Conservation (phyloP, 2,888 invertebrate genomes). For the Melanostoma mellinum region DNA sequence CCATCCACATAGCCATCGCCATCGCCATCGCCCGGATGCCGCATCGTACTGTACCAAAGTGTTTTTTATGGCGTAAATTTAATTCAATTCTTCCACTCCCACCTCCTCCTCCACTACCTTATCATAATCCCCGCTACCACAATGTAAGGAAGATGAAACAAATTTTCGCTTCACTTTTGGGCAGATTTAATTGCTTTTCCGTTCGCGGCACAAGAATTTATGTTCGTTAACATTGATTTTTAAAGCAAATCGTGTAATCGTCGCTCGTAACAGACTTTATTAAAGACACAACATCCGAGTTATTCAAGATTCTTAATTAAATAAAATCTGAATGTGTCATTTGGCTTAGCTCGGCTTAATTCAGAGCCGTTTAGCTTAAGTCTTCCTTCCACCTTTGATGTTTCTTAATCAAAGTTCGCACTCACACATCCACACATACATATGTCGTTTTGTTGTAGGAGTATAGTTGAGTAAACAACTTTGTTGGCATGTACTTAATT, state of each 20-base stretch:
- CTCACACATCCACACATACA: neutral
- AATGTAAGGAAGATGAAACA: constrained; percentile 40
- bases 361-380: constrained; percentile 28
- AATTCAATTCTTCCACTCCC: constrained; percentile 34
- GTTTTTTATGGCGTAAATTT: constrained; percentile 41
- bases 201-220: constrained; percentile 39
- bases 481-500: constrained; percentile 46
- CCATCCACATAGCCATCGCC: neutral
- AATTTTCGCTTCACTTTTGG: constrained; percentile 46
- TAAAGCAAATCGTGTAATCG: constrained; percentile 1
- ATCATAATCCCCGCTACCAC: neutral
- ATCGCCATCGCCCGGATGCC: neutral
- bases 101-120: neutral
- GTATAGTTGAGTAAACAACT: neutral
- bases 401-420: constrained; percentile 59
- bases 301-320: constrained; percentile 54
- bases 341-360: constrained; percentile 47
- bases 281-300: constrained; percentile 12
- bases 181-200: constrained; percentile 62
- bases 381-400: constrained; percentile 37
- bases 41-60: constrained; percentile 30
- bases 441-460: neutral
- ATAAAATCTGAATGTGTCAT: constrained; percentile 49
- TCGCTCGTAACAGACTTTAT: constrained; percentile 4
- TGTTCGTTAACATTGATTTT: constrained; percentile 48